phyloP scores from a whole-genome alignment of 2,888 invertebrate genomes.

The Zygothrica quintamaculata region DNA sequence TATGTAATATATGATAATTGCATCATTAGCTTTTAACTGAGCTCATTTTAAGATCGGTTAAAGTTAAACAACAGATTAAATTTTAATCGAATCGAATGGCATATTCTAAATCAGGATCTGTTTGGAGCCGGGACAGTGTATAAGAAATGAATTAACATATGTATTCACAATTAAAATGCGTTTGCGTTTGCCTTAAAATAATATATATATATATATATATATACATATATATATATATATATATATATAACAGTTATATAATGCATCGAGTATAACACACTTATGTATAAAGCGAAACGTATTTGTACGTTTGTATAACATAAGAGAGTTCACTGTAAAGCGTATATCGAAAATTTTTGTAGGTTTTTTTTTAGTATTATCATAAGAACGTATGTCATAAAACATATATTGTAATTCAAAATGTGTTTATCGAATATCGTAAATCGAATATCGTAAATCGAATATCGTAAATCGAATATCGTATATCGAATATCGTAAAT shows the following conservation, averaged over 20 bases:
- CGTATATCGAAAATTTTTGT: no score
- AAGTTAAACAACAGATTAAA: constrained; percentile 2
- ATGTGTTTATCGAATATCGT: no score
- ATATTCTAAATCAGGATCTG: constrained; percentile 14
- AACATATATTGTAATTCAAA: no score
- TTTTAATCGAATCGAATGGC: constrained; percentile 13
- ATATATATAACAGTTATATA: background rate
- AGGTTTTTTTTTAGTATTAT: no score
- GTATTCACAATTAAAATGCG: constrained; percentile 62
- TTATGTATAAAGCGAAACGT: no score
- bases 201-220: constrained; percentile 9
- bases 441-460: background rate
- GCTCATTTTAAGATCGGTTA: constrained; percentile 41
- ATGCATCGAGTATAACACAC: no score
- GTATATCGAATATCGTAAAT: no score
- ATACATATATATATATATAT: background rate
- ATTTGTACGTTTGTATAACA: no score
- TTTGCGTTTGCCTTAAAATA: constrained; percentile 67
- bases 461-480: no score
- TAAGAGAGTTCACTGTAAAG: no score
- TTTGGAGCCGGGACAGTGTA: constrained; percentile 7
- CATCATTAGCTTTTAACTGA: constrained; percentile 24
- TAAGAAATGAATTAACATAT: constrained; percentile 22
- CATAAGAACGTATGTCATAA: no score
- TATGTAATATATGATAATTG: constrained; percentile 2